Evolutionary conservation across 2,888 invertebrate genomes (phyloP), one percentile per base, ranked within the genome.

Genomic region (Netelia melanura): DNA sequence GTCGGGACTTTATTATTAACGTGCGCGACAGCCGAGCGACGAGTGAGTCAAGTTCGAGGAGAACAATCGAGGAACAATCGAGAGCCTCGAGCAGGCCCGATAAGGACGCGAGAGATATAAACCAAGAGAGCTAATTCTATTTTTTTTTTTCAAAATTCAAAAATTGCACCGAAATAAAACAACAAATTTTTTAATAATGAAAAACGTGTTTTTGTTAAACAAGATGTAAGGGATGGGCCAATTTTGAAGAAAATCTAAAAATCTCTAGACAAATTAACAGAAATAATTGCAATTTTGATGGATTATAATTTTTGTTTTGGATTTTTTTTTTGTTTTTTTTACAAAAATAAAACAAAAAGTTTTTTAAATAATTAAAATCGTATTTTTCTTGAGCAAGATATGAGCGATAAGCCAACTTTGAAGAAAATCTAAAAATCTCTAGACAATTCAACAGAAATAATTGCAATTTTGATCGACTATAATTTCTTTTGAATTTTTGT

Each of bases 21-120:
- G 62, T 21, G 30, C 23, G 2, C 30, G 14, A 68, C 48, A 44
- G 58, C 3, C 38, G 8, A 3, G 9, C 58, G 64, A 76, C 5
- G 76, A 70, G 62, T 61, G 70, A 81, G 74, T 70, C 76, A 70
- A 62, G 71, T 77, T 82, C 77, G 65, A 56, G 83, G 77, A 54
- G 64, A 76, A 81, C 48, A 74, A 74, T 58, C 67, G 72, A 43
- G 68, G 30, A 30, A 30, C 30, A 5, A 30, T 30, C 30, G 30
- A 38, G 58, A 25, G 48, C 17, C 52, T 61, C 25, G 67, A 56
- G 43, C 21, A 44, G 1, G 17, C 38, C 25, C 1, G 77, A 78
- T 68, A 61, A 21, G 10, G 17, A 48, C 25, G 17, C 17, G 38
- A 68, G 62, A 30, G 17, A 17, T 62, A 38, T 48, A 23, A 6